Conservation (phyloP, 2,113 vertebrate species). For the Alouatta palliata region DNA sequence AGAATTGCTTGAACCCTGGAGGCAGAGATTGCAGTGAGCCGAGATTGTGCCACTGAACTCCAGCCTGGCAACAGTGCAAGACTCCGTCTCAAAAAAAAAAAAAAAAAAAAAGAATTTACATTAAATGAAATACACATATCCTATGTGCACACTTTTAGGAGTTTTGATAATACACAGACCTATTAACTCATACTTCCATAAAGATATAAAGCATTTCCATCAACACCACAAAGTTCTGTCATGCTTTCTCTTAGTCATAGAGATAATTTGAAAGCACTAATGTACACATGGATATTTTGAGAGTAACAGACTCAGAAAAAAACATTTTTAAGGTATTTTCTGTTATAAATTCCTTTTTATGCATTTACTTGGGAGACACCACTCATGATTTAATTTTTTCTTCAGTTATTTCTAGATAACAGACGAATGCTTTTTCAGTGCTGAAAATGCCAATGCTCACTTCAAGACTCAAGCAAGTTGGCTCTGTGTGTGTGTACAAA, state of each 20-base stretch:
- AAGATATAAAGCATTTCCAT: not conserved
- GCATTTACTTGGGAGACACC: not conserved
- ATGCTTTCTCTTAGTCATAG: not conserved
- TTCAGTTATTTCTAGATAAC: not conserved
- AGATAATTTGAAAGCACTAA: not conserved
- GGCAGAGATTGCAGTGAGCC: too few species aligned
- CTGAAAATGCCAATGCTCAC: not conserved
- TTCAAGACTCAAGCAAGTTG: not conserved
- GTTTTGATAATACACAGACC: not conserved
- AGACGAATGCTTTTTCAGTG: not conserved
- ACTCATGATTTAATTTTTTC: not conserved
- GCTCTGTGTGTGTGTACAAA: not conserved
- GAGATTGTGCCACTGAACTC: too few species aligned
- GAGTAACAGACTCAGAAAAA: not conserved
- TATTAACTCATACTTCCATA: not conserved
- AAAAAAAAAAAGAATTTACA: not conserved
- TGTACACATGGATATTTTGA: not conserved
- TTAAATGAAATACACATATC: not conserved
- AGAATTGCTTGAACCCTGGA: too few species aligned
- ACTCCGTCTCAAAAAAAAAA: too few species aligned
- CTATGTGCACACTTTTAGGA: not conserved
- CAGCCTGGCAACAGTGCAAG: too few species aligned
- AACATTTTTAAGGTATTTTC: not conserved
- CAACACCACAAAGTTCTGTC: not conserved
- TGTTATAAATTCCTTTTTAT: not conserved